Evolutionary conservation across 1,140 invertebrate species (phyloP), one percentile per base, ranked within the genome.

Genomic region (Campoletis sonorensis): DNA sequence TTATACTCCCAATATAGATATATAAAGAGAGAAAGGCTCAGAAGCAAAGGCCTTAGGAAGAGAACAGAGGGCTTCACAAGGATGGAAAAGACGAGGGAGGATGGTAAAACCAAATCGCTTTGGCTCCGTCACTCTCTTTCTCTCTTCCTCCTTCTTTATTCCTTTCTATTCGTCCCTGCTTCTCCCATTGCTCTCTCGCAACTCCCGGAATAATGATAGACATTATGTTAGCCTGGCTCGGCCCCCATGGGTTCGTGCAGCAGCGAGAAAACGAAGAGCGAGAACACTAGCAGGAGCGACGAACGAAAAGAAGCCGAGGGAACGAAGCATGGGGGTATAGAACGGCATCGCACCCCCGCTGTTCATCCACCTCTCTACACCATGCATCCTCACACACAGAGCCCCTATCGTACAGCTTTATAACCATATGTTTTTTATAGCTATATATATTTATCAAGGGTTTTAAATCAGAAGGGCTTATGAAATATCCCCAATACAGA

Each of bases 211-310:
- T 70, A 70, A 70, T 70, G 68, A 70, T 70, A 7, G 68, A 70
- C 68, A 70, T 70, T 70, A 70, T 70, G 26, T 30, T 67, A 30
- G 27, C n/a, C 68, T 27, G 68, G 68, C 30, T 70, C 68, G 68
- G 68, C 68, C 68, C 68, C 51, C 30, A 30, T 37, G 68, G 68
- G 68, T 70, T 70, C 68, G 68, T 70, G 68, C 68, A 70, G 30
- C 68, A 70, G 30, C 51, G 51, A 54, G 51, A n/a, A 21, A 54
- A 54, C 51, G 18, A 54, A 54, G 30, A 67, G 64, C n/a, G n/a
- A 8, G 68, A 30, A 30, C 68, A 70, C 16, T 33, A 70, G 68
- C 68, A 70, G 68, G 4, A 70, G 30, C 30, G 30, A 70, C 27
- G 68, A n/a, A 70, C 51, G 51, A 54, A 54, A 54, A 54, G 40